phyloP scores from a whole-genome alignment of 2,113 vertebrate species.

The Bombycilla garrulus region DNA sequence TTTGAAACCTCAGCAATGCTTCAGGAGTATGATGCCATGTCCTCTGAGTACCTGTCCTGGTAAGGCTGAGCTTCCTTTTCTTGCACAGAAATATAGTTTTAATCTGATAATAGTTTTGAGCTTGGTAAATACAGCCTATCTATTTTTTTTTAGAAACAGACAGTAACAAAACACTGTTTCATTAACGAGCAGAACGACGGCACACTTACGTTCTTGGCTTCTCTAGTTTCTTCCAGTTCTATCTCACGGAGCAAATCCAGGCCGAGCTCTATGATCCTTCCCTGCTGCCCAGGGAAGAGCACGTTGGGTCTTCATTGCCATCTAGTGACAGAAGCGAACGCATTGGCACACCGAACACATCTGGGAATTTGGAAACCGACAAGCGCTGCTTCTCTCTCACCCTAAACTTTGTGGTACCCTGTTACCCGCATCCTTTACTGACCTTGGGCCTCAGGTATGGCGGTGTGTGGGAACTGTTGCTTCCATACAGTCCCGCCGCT shows the following conservation, averaged over 20 bases:
- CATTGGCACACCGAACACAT: neutral
- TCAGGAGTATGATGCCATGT: neutral
- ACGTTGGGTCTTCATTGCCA: neutral
- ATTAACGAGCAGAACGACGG: neutral
- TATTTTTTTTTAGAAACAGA: neutral
- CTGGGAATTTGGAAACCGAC: neutral
- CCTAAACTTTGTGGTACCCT: accelerated
- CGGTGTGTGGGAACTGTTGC: neutral
- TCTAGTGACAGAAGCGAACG: neutral
- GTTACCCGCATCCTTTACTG: accelerated
- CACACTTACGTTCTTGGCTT: neutral
- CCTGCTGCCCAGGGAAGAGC: accelerated
- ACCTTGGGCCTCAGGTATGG: neutral
- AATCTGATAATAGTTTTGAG: neutral
- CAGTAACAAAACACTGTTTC: neutral
- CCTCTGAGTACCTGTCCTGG: neutral
- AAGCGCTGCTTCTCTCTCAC: neutral
- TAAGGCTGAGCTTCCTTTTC: neutral
- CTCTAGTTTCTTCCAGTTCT: neutral
- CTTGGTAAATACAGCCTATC: neutral
- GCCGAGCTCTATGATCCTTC: accelerated
- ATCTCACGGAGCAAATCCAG: neutral
- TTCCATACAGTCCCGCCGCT: neutral
- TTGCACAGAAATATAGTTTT: neutral
- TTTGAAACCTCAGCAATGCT: neutral